Base-by-base conservation (phyloP, 2,888 invertebrate species). In the Dromius quadrimaculatus region DNA sequence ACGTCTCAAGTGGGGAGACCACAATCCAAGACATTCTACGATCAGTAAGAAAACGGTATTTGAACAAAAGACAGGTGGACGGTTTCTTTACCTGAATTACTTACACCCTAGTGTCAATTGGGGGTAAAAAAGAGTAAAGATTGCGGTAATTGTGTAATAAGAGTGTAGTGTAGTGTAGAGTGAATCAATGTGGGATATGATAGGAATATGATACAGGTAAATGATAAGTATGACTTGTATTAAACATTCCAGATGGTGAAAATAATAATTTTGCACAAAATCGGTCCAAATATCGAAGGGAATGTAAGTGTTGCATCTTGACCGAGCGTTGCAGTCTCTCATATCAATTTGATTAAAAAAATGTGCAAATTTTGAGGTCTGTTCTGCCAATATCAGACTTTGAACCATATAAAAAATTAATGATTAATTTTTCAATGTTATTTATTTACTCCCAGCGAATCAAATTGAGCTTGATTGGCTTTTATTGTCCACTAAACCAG, bases 31-130 rank as follows among this genome's bases (percentile, higher is more conserved):
- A 11, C n/a, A 3, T n/a, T 11, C 36, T 36, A 36, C n/a, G 3
- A 36, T 36, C 36, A 36, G 36, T 36, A 9, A 36, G 36, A 36
- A 36, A 36, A 36, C 36, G 36, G 36, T 36, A 36, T 36, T 11
- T 36, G 36, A 36, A 36, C 36, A 36, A 36, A 36, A 36, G 36
- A 36, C 36, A 36, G 8, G n/a, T 11, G n/a, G 36, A 11, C 11
- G 36, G 6, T 36, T 36, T 1, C 11, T n/a, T 8, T 34, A 36
- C 36, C 36, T 36, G 36, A n/a, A 36, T n/a, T 11, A n/a, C 36
- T 36, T 8, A 36, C n/a, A 9, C 36, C 36, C 8, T 2, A 36
- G n/a, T n/a, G n/a, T n/a, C n/a, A n/a, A n/a, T n/a, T n/a, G n/a
- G n/a, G n/a, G n/a, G n/a, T n/a, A n/a, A n/a, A n/a, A n/a, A n/a